phyloP scores from a whole-genome alignment of 2,797 vertebrate species.

The Propithecus perrieri region DNA sequence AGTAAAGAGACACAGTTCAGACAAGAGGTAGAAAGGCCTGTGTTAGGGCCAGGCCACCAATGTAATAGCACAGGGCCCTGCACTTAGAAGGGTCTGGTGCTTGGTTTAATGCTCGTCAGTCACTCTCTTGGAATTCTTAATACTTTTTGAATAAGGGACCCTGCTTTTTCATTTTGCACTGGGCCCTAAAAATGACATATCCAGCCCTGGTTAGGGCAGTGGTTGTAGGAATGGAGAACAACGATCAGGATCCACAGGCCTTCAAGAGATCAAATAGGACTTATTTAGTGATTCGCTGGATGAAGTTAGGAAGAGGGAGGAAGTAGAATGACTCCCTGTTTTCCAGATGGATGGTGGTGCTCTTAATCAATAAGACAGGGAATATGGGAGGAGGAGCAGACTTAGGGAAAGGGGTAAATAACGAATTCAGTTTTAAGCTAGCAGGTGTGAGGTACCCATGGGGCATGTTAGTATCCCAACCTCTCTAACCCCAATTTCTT shows the following conservation, averaged over 20 bases:
- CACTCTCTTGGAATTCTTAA: neutral
- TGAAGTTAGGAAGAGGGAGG: neutral
- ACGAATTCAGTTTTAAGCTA: neutral
- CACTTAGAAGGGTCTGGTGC: no score
- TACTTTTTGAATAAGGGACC: neutral
- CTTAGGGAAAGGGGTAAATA: neutral
- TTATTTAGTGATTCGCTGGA: neutral
- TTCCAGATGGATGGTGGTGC: neutral
- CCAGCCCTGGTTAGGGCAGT: neutral
- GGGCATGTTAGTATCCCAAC: neutral
- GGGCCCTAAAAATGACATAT: neutral
- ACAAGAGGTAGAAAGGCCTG: neutral
- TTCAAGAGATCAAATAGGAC: neutral
- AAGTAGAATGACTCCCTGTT: neutral
- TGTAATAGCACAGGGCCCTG: no score
- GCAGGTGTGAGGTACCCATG: neutral
- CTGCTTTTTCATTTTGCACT: neutral
- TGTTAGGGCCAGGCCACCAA: neutral
- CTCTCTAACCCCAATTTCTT: neutral
- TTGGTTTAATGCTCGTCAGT: neutral
- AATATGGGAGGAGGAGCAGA: neutral
- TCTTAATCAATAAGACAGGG: neutral
- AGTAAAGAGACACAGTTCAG: neutral
- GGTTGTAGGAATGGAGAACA: neutral
- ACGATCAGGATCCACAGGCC: neutral